Evolutionary conservation across 2,888 invertebrate genomes (phyloP), one percentile per base, ranked within the genome.

Genomic region (Nemurella pictetii): DNA sequence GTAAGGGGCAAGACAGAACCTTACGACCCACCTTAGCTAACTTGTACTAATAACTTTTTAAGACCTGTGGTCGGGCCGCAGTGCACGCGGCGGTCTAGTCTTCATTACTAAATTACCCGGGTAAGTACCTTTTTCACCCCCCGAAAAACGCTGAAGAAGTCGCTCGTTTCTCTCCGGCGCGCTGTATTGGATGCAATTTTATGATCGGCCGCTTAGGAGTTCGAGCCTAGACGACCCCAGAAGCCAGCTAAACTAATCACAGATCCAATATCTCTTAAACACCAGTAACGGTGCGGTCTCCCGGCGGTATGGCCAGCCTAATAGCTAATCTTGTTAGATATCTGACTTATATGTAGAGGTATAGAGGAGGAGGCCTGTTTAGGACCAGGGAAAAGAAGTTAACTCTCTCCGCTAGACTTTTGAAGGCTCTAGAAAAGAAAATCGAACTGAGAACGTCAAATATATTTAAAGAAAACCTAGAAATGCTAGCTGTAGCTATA

Each of bases 11-110:
- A 28, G 75, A 75, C 27, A 28, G 75, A 78, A 78, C 78, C 27
- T 72, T 81, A 81, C 80, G 80, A 35, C 25, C 55, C 26, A 12
- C 36, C 36, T n/a, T 55, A 36, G 72, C 82, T 26, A 72, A 82
- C 55, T 28, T 82, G 55, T 83, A 82, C 85, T 85, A 85, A 85
- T 85, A 85, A 85, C 73, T 85, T 85, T 85, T 85, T 85, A 85
- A 85, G 85, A 84, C 85, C 85, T 26, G 81, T 32, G 82, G 80
- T 35, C 36, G 80, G 35, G 26, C 36, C 36, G n/a, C n/a, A n/a
- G n/a, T n/a, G n/a, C n/a, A n/a, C n/a, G n/a, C n/a, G n/a, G n/a
- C n/a, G 29, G 32, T 36, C 84, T 27, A 80, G 85, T 82, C 84
- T 84, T 85, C 85, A 85, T 85, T 84, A 83, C 85, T 77, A 82